These are phyloP conservation scores for Cyanoderma ruficeps DNA, from an alignment of 2,113 vertebrate genomes.

Conservation along the genomic window DNA sequence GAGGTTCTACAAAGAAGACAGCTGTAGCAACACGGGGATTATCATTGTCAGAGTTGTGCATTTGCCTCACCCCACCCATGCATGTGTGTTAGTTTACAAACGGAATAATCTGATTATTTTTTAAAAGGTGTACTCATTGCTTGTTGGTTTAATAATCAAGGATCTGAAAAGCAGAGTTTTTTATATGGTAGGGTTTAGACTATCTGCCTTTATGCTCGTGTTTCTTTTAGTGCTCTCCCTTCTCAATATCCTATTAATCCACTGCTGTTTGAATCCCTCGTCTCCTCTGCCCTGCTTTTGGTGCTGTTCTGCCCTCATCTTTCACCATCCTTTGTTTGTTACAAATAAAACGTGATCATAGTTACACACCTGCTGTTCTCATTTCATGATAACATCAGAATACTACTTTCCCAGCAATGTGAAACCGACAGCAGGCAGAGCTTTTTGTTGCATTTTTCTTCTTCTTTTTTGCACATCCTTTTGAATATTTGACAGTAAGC, in stretches of 20 bases:
- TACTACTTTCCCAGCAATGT: slow-evolving; percentile 17
- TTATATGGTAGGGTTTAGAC: background rate
- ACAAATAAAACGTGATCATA: background rate
- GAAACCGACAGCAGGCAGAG: background rate
- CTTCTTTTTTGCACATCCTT: background rate
- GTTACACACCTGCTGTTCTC: background rate
- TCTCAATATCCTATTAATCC: background rate
- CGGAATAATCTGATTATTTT: background rate
- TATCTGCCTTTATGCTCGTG: background rate
- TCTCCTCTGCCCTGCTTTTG: background rate
- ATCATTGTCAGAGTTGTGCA: no score
- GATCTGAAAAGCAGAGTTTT: background rate
- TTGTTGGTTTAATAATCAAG: background rate
- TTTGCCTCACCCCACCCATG: background rate
- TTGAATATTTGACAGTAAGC: background rate
- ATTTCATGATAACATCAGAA: slow-evolving; percentile 10
- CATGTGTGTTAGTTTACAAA: background rate
- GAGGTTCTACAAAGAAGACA: background rate
- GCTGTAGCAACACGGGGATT: background rate
- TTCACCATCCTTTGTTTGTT: background rate
- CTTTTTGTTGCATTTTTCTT: background rate
- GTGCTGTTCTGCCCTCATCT: background rate
- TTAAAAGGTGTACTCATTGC: rapidly evolving
- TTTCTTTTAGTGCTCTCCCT: background rate
- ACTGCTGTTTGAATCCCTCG: background rate